Base-by-base conservation (phyloP, 1,140 invertebrate species). In the Drosophila parvula region DNA sequence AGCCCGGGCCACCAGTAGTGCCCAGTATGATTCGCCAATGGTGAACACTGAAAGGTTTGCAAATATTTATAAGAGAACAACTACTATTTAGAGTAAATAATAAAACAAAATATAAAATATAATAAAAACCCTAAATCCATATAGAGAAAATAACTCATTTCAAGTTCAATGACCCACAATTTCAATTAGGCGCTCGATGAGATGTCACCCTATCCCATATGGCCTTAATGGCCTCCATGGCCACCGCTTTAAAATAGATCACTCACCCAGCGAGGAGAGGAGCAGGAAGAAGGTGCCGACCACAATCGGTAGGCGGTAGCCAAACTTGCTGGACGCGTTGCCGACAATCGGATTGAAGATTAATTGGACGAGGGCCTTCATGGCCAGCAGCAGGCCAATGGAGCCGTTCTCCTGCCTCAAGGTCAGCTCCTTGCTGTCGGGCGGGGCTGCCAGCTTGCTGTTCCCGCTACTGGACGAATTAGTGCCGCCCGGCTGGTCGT, bases 291-390 rank as follows among this genome's bases (percentile, higher is more conserved):
- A 93, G 85, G 96, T 96, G 38, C 98, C 97, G 28, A 96, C 92
- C 63, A 98, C 95, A 82, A 98, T 94, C 2, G 97, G 97, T 48
- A 96, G 93, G 32, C 95, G 95, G 91, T 97, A 98, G 16, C 98
- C 97, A 63, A 94, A 90, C 50, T 92, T 93, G 59, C 76, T 90
- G 32, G 93, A 93, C 1, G 96, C 96, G 62, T 94, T 94, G 30
- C 96, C 97, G 44, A 98, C 94, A 41, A 96, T 93, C 4, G 97
- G 97, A 92, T 98, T 98, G 77, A 96, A 94, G 62, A 97, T 91
- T 68, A 98, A 94, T 93, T 98, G 97, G 9, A 98, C 95, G 40
- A 98, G 92, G 32, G 97, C 96, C 93, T 98, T 98, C 30, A 96
- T 96, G 41, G 97, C 96, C 69, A 98, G 94, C 70, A 98, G 92